Conservation (phyloP, 1,140 invertebrate species). For the Dendrolimus kikuchii region DNA sequence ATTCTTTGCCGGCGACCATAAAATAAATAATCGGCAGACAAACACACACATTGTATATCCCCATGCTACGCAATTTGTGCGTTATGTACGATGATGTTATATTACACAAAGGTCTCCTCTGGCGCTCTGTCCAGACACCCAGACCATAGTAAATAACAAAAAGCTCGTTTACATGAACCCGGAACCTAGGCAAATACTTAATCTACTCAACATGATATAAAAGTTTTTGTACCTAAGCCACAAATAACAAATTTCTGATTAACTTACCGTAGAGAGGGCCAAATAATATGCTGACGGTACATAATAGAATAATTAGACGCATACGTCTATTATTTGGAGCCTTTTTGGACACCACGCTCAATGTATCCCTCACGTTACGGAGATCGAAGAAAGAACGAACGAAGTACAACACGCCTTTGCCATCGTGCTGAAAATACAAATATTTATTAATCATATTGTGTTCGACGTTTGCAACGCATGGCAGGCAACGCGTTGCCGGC, state of each 20-base stretch:
- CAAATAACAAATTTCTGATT: neutral
- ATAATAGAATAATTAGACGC: slow-evolving; percentile 31
- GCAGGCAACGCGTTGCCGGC: neutral
- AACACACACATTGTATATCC: no score
- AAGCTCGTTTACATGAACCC: no score
- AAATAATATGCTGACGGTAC: slow-evolving; percentile 38
- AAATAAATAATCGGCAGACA: no score
- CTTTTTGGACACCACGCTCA: slow-evolving; percentile 37
- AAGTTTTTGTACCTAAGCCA: neutral
- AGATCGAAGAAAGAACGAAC: slow-evolving; percentile 44
- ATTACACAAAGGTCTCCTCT: no score
- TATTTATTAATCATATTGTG: neutral
- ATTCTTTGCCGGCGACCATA: no score
- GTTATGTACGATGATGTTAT: no score
- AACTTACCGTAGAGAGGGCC: slow-evolving; percentile 51
- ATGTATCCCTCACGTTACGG: slow-evolving; percentile 39
- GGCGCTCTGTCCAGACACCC: no score
- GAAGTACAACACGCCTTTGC: slow-evolving; percentile 35
- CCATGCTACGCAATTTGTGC: no score
- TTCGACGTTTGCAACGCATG: neutral
- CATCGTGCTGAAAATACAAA: slow-evolving; percentile 34
- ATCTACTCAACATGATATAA: no score
- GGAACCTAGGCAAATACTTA: no score
- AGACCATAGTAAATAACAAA: no score
- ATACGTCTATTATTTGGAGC: slow-evolving; percentile 35